Conservation (phyloP, 2,113 vertebrate species). For the Gavialis gangeticus region DNA sequence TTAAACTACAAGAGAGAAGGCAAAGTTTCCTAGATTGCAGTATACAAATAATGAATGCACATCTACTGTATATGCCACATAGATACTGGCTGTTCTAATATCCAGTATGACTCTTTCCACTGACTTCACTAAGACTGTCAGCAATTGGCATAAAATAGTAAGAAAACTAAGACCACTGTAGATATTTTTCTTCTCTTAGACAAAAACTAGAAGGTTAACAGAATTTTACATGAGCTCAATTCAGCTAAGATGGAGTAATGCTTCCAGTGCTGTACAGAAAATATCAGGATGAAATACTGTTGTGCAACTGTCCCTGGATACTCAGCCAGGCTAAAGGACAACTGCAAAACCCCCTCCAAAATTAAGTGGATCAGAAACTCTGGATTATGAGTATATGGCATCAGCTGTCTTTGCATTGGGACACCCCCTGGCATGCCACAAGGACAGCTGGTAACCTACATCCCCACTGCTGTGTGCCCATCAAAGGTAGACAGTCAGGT, state of each 20-base stretch:
- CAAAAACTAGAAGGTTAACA: neutral
- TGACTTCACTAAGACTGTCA: neutral
- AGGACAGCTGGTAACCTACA: neutral
- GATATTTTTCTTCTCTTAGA: neutral
- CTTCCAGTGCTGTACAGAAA: neutral
- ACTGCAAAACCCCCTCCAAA: neutral
- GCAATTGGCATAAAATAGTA: neutral
- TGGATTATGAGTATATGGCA: neutral
- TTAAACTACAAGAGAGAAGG: neutral
- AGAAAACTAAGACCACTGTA: neutral
- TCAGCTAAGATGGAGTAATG: neutral
- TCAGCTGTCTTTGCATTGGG: neutral
- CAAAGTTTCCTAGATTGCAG: neutral
- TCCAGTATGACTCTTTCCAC: neutral
- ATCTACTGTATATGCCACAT: neutral
- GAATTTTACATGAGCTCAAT: neutral
- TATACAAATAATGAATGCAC: neutral
- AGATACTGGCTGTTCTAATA: neutral
- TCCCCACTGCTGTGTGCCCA: neutral
- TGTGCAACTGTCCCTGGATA: neutral
- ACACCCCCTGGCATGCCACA: neutral
- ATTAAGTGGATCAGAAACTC: neutral
- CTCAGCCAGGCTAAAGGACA: neutral
- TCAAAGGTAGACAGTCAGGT: accelerated
- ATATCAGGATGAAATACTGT: neutral